Base-by-base conservation (phyloP, 2,888 invertebrate species). In the Lycocerus yunnanus region DNA sequence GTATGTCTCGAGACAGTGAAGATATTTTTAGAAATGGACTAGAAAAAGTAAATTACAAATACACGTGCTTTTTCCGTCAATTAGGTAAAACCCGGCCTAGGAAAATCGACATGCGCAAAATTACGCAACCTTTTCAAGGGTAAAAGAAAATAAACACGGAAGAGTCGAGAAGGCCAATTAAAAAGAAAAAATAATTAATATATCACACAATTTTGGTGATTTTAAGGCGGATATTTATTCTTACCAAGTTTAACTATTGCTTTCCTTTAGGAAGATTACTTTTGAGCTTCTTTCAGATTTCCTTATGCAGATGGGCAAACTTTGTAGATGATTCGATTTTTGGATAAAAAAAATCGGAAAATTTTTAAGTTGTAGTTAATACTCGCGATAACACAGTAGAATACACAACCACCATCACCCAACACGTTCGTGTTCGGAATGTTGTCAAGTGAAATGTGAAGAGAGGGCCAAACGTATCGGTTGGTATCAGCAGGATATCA, bases 11-110 rank as follows among this genome's bases (percentile, higher is more conserved):
- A 66, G 21, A 58, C 66, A 66, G 16, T 66, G 66, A 11, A n/a
- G 13, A 13, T 16, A 59, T 71, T 71, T 71, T 58, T 71, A 71
- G 71, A 61, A 9, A 58, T 15, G 15, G 24, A 43, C 24, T 69
- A 59, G 69, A 18, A 24, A 65, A 65, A 11, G 14, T 16, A 66
- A 24, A 66, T 24, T 60, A 43, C 15, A 21, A 59, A 70, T 70
- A 20, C 69, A 70, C 69, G 63, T 70, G 69, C 24, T 65, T 65
- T 70, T 70, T 65, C 63, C 71, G 59, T 66, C 58, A 66, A 66
- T 58, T 24, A 24, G 21, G 10, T 24, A 24, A 24, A 68, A 58
- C 21, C 18, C 66, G 58, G 61, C 16, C 18, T 15, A 15, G 5
- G 60, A 15, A 16, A 15, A 18, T 18, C 61, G 18, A 4, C 61